These are phyloP conservation scores for Ahaetulla prasina DNA, from an alignment of 2,113 vertebrate species.

Conservation along the genomic window DNA sequence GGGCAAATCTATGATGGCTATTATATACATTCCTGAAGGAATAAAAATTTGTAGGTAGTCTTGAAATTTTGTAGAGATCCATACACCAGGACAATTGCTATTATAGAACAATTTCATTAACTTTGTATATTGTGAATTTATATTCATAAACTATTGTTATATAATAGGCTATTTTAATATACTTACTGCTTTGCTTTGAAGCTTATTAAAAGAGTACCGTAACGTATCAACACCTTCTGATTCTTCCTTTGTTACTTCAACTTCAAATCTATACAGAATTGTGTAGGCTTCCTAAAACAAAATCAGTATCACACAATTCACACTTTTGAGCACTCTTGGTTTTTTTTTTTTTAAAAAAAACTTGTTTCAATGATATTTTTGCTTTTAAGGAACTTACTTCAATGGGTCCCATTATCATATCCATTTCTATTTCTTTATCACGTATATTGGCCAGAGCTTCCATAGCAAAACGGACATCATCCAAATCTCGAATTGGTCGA, in stretches of 20 bases:
- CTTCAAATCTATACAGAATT: slow-evolving; percentile 73
- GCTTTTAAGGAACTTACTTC: slow-evolving; percentile 68
- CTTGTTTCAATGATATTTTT: slow-evolving; percentile 75
- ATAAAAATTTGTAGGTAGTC: background rate
- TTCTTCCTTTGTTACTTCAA: slow-evolving; percentile 77
- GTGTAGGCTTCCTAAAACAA: slow-evolving; percentile 75
- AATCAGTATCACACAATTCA: background rate
- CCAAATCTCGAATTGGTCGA: slow-evolving; percentile 75
- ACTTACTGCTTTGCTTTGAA: slow-evolving; percentile 79
- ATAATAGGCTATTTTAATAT: slow-evolving; percentile 7
- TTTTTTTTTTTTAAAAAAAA: background rate
- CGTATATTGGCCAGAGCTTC: slow-evolving; percentile 72
- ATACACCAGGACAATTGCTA: background rate
- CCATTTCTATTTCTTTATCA: slow-evolving; percentile 75
- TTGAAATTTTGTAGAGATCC: background rate
- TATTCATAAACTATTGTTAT: background rate
- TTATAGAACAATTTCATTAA: background rate
- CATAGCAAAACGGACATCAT: slow-evolving; percentile 79
- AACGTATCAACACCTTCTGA: slow-evolving; percentile 74
- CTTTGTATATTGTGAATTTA: background rate
- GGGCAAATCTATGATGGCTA: background rate
- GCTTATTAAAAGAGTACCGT: slow-evolving; percentile 71
- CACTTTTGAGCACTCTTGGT: background rate
- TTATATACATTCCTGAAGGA: background rate
- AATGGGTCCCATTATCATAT: slow-evolving; percentile 77